Base-by-base conservation (phyloP, 2,113 vertebrate species). In the Oryzias woworae region DNA sequence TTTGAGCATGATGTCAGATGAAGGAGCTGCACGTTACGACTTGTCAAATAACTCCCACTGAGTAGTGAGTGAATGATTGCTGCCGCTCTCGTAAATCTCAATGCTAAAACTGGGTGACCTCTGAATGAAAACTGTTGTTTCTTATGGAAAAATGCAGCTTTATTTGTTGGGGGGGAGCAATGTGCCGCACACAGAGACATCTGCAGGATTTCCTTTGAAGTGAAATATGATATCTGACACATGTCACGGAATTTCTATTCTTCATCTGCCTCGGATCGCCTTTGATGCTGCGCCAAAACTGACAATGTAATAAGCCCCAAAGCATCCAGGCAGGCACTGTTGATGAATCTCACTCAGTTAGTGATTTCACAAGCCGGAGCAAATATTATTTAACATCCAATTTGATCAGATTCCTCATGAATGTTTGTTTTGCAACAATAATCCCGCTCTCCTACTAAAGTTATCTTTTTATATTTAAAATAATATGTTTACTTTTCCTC, bases 231-330 rank as follows among this genome's bases (percentile, higher is more conserved):
- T 77, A 78, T 77, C 70, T 53, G 73, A 57, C 77, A 74, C 65
- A 82, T 72, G 81, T 80, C 47, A 65, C 66, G 77, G 74, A 82
- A 74, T 73, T 78, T 73, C 71, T 82, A 73, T 71, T 85, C 60
- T 74, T 81, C 71, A 72, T 79, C 24, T 73, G 49, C 60, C 62
- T 6, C 1, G 45, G 68, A 58, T 75, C 15, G 57, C 63, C 75
- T 85, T 57, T 87, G 87, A 87, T 81, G 82, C 56, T 6, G 18
- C 44, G 78, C 82, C 88, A 90, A 75, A 69, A 63, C 58, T 51
- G 54, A 66, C 73, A 65, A 53, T 61, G 22, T 55, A 58, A 63
- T 67, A 77, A 84, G 71, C 67, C 62, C 66, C 54, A 60, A 58
- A 75, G 72, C 58, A 61, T 68, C 26, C 66, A 77, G 69, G 75